Percentiles rank a stretch among this genome's conserved stretches.
phyloP scores from a whole-genome alignment of 2,888 invertebrate species.

The Leptarthrus brevirostris region DNA sequence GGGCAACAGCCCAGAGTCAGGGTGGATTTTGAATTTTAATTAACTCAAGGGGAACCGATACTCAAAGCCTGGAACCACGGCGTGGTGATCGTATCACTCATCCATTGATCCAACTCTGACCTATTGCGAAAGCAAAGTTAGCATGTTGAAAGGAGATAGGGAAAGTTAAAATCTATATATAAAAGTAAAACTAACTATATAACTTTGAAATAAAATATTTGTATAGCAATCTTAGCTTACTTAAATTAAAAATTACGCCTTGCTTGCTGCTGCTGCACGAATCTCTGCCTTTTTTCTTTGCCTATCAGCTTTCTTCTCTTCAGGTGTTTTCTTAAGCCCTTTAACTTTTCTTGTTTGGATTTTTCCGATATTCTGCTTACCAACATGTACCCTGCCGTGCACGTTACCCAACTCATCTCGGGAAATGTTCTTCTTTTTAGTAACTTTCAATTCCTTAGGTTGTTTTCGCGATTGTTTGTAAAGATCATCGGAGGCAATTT shows the following conservation, averaged over 20 bases:
- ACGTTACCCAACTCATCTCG: constrained; percentile 89
- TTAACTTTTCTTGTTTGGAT: constrained; percentile 93
- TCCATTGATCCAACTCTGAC: too few species aligned
- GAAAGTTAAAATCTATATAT: too few species aligned
- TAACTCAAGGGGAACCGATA: too few species aligned
- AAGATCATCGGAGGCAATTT: constrained; percentile 89
- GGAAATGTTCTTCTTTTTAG: constrained; percentile 91
- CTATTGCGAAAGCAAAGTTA: too few species aligned
- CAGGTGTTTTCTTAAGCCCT: constrained; percentile 80
- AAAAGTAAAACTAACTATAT: too few species aligned
- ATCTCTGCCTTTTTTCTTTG: constrained; percentile 69
- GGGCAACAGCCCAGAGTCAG: too few species aligned
- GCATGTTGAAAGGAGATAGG: too few species aligned
- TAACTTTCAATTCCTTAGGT: constrained; percentile 81
- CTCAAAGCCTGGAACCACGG: too few species aligned
- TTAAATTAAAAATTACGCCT: not conserved
- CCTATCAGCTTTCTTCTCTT: constrained; percentile 74
- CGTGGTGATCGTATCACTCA: too few species aligned
- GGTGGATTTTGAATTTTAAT: too few species aligned
- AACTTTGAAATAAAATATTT: too few species aligned
- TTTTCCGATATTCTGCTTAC: constrained; percentile 84
- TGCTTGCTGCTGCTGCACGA: constrained; percentile 57
- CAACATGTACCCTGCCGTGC: constrained; percentile 92
- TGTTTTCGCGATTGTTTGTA: constrained; percentile 84
- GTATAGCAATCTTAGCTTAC: too few species aligned